Percentiles rank a stretch among this genome's conserved stretches.
These are phyloP conservation scores for Accipiter cooperii DNA, from an alignment of 2,113 vertebrate genomes.

Conservation along the genomic window DNA sequence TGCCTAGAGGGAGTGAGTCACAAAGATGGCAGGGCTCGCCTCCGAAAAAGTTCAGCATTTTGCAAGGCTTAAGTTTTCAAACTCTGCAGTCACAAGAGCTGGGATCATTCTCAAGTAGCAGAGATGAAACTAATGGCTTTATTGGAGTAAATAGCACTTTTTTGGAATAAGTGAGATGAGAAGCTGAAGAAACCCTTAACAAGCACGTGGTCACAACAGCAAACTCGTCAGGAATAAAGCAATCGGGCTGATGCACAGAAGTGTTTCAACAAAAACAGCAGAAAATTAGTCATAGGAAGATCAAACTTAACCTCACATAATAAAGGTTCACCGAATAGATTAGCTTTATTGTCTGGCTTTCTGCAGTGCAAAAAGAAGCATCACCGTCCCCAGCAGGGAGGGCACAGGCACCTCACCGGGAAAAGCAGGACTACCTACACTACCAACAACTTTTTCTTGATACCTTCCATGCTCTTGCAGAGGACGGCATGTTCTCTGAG, in stretches of 20 bases:
- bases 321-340: not conserved
- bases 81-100: not conserved
- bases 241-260: not conserved
- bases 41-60: not conserved
- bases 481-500: fast-evolving
- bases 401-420: fast-evolving
- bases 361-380: not conserved
- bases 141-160: not conserved
- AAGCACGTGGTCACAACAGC: fast-evolving
- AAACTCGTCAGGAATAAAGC: not conserved
- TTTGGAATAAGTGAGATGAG: not conserved
- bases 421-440: not conserved
- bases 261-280: not conserved
- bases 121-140: not conserved
- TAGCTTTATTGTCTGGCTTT: not conserved
- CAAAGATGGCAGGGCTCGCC: fast-evolving
- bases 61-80: not conserved
- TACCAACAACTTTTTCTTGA: no score
- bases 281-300: fast-evolving
- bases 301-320: not conserved
- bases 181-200: not conserved
- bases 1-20: not conserved
- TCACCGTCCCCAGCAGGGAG: not conserved
- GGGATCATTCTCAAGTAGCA: not conserved
- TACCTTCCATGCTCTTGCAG: not conserved